Evolutionary conservation across 2,888 invertebrate species (phyloP).

Genomic region (Lasioglossum figueresi): DNA sequence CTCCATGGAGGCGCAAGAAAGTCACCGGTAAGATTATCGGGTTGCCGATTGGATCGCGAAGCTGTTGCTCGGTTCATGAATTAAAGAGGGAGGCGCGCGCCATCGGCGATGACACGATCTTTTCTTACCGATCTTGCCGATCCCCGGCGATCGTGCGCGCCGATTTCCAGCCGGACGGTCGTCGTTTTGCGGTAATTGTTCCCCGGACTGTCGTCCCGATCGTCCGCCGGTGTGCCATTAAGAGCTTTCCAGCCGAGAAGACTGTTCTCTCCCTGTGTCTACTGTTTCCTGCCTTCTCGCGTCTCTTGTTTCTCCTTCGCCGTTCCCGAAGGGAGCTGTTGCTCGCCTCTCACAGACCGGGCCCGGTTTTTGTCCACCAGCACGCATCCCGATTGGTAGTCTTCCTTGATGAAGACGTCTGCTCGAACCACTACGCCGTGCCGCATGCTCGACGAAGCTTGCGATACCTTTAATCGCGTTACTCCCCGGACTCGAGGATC

Average conservation of each 20-base stretch:
- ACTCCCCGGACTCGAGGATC: slow-evolving; percentile 25
- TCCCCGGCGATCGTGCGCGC: not conserved
- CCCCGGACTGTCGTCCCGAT: slow-evolving; percentile 38
- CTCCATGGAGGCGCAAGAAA: slow-evolving; percentile 58
- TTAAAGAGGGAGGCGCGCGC: slow-evolving; percentile 76
- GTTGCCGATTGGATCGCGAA: slow-evolving; percentile 15
- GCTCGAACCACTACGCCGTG: slow-evolving; percentile 48
- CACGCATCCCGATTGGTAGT: slow-evolving; percentile 69
- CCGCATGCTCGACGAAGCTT: slow-evolving; percentile 64
- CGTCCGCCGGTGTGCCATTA: slow-evolving; percentile 67
- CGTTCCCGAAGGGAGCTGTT: not conserved
- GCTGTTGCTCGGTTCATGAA: slow-evolving; percentile 74
- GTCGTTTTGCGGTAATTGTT: slow-evolving; percentile 74
- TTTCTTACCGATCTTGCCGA: slow-evolving; percentile 63
- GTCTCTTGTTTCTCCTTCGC: not conserved
- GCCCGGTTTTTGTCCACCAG: slow-evolving; percentile 59
- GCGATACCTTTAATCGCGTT: slow-evolving; percentile 65
- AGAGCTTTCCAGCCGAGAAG: slow-evolving; percentile 74
- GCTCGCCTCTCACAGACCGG: slow-evolving; percentile 33
- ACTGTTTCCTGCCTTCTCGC: not conserved
- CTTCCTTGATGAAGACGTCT: slow-evolving; percentile 79
- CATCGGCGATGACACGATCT: slow-evolving; percentile 74
- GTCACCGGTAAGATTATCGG: slow-evolving; percentile 46
- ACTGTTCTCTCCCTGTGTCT: slow-evolving; percentile 10
- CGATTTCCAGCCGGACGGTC: not conserved